Base-by-base conservation (phyloP, 1,140 invertebrate genomes). In the Formica selysi region DNA sequence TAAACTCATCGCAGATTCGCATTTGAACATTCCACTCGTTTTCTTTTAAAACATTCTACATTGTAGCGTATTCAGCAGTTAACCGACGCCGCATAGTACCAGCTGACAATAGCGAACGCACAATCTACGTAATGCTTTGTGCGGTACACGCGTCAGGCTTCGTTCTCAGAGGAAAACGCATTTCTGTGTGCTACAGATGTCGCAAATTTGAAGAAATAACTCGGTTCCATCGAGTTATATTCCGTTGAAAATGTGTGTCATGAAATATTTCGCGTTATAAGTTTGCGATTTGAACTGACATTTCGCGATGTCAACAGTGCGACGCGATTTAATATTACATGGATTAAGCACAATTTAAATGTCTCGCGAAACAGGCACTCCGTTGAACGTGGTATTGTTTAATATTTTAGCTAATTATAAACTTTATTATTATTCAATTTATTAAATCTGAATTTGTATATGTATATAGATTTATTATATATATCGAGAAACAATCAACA, bases 11-110 rank as follows among this genome's bases (percentile, higher is more conserved):
- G 64, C 76, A 32, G 64, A 13, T 38, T 22, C 51, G 26, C 38
- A 41, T 68, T 86, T 44, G 80, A 68, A 79, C 84, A 79, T 85
- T 79, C 48, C 62, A 36, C 26, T 78, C 74, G 8, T 85, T 36
- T 85, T 22, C 44, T 51, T 57, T 67, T 38, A 64, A 68, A 26
- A 86, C 68, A 86, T 79, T 13, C 51, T 48, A n/a, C 36, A 32
- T 7, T 54, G 38, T 48, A 48, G 13, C 29, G 22, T 48, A 36
- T 80, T 38, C 10, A 6, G 64, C 38, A 80, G 64, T 67, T 79
- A 79, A 48, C 44, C 51, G 32, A 10, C 74, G 38, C 22, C 51
- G 16, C 13, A 29, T 22, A 22, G 22, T 22, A 22, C 11, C 36
- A 19, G 26, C 16, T 81, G 65, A 41, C 78, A 22, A 44, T 11